Evolutionary conservation across 2,113 vertebrate species (phyloP).

Genomic region (Pseudolaguvia tuberculata): DNA sequence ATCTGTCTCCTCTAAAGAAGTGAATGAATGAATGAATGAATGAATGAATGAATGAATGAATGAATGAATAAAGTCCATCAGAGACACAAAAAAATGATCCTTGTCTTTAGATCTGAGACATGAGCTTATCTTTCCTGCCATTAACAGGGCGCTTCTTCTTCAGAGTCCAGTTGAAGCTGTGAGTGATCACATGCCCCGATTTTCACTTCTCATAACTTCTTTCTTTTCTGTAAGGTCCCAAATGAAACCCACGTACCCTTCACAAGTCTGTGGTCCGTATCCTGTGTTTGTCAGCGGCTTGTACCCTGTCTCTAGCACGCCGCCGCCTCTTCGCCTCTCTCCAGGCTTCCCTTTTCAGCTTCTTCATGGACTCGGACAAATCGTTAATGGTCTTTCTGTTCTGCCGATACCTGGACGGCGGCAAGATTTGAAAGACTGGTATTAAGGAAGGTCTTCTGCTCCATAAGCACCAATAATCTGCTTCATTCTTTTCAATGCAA

Average conservation of each 20-base stretch:
- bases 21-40: neutral
- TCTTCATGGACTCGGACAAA: conserved; percentile 48
- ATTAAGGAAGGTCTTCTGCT: neutral
- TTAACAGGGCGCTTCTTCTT: neutral
- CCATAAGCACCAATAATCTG: neutral
- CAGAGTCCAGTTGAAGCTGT: neutral
- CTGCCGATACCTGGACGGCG: conserved; percentile 14
- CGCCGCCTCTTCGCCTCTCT: conserved; percentile 59
- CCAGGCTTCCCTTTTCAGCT: conserved; percentile 44
- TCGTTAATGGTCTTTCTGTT: conserved; percentile 42
- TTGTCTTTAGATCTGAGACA: conserved; percentile 28
- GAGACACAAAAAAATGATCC: conserved; percentile 11
- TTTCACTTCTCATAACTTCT: neutral
- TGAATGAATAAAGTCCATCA: neutral
- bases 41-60: neutral
- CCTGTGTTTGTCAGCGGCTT: neutral
- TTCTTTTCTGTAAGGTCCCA: too few species aligned
- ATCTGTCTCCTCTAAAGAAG: too few species aligned
- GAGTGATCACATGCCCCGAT: neutral
- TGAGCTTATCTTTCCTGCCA: conserved; percentile 14
- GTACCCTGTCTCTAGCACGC: conserved; percentile 63
- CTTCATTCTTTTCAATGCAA: neutral
- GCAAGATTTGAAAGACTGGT: conserved; percentile 16
- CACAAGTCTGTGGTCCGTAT: conserved; percentile 28
- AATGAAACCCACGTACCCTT: neutral